Base-by-base conservation (phyloP, 2,888 invertebrate species). In the Julus scandinavius region DNA sequence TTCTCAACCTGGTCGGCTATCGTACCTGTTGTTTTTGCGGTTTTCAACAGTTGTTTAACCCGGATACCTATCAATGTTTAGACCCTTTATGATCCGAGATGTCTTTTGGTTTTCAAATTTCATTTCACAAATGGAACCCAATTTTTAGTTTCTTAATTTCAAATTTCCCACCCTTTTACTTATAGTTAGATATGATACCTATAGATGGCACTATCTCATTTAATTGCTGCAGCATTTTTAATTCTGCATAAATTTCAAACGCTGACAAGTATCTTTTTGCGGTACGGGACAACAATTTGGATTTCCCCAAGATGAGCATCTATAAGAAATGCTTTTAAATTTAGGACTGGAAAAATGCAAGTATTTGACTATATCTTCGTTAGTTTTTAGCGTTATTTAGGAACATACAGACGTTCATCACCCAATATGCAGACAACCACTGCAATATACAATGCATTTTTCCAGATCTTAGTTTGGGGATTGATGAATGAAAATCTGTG, bases 141-240 rank as follows among this genome's bases (percentile, higher is more conserved):
- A 2, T 45, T 45, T 45, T 45, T 45, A 7, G 45, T 45, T 45
- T 13, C 15, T 54, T 17, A 20, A n/a, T 6, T 63, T 63, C 5
- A 20, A 63, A 63, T n/a, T 63, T 63, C 63, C 63, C 63, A 63
- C 63, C 6, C n/a, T 63, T 63, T 63, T 58, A 4, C 4, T 17
- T 1, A 20, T 63, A 63, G 63, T 63, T 63, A 4, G 63, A n/a
- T 7, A 63, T n/a, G n/a, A 6, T 20, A n/a, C 63, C 63, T 20
- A 63, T 3, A 63, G 63, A 7, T 63, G 63, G 63, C 63, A 63
- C 20, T n/a, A 63, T 20, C 63, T n/a, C 20, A 63, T 63, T 63
- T 63, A 63, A 63, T 63, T 63, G 63, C 63, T 63, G 63, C 63
- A 63, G 63, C 20, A 54, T 63, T 17, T 63, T 63, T 63, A 63